phyloP scores from a whole-genome alignment of 2,888 invertebrate species.

The Idaea biselata region DNA sequence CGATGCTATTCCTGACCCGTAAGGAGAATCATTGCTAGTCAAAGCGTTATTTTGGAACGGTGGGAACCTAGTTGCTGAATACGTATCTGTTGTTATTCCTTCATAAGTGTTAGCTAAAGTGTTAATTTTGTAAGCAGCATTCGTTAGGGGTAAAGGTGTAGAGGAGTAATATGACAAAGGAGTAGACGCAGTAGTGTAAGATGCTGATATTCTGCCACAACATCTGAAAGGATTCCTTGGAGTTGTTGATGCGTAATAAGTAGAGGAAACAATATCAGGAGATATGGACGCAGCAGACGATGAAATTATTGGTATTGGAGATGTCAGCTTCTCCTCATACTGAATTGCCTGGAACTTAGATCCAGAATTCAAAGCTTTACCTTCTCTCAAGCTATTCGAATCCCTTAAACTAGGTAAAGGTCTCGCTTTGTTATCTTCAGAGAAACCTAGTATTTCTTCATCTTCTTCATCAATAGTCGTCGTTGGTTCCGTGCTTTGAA shows the following conservation, averaged over 20 bases:
- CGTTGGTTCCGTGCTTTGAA: conserved; percentile 77
- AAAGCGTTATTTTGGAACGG: conserved; percentile 72
- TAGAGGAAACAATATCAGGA: conserved; percentile 44
- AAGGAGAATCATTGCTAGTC: conserved; percentile 55
- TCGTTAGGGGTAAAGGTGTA: conserved; percentile 63
- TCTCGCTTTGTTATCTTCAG: conserved; percentile 80
- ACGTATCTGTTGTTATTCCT: conserved; percentile 54
- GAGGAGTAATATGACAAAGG: conserved; percentile 41
- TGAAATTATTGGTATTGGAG: conserved; percentile 21
- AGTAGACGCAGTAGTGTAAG: conserved; percentile 64
- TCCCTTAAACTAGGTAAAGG: conserved; percentile 52
- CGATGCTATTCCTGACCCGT: conserved; percentile 67
- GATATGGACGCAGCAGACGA: conserved; percentile 36
- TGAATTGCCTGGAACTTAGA: conserved; percentile 37
- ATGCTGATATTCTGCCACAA: conserved; percentile 70
- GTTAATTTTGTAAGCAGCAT: conserved; percentile 57
- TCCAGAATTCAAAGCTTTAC: conserved; percentile 65
- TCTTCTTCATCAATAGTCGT: conserved; percentile 84
- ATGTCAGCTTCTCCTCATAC: conserved; percentile 40
- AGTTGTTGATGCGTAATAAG: conserved; percentile 47
- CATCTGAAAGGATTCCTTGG: conserved; percentile 62
- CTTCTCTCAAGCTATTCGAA: conserved; percentile 45
- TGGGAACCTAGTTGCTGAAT: conserved; percentile 56
- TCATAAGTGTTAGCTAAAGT: conserved; percentile 46
- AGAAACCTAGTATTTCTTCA: conserved; percentile 88